These are phyloP conservation scores for Corythoichthys haematopterus DNA, from an alignment of 2,113 vertebrate species.

Conservation along the genomic window DNA sequence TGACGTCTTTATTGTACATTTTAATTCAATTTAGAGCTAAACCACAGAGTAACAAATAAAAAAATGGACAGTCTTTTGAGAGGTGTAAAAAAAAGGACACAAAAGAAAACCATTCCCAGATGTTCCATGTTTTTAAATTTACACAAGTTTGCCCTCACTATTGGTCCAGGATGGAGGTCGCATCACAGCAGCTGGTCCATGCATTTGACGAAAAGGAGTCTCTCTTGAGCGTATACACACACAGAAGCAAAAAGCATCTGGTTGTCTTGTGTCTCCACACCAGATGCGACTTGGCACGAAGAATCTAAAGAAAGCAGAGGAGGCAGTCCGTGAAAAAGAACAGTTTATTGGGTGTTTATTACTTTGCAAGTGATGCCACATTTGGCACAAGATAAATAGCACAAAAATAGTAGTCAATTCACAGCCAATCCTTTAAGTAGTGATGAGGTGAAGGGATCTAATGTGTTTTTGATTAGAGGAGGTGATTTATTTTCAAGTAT, in stretches of 20 bases:
- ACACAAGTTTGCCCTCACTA: constrained; percentile 55
- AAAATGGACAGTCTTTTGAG: constrained; percentile 54
- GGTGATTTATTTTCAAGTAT: too few relatives aligned
- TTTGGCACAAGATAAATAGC: constrained; percentile 15
- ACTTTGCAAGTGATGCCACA: constrained; percentile 34
- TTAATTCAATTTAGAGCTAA: constrained; percentile 40
- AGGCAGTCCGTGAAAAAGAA: constrained; percentile 60
- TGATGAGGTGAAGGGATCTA: too few relatives aligned
- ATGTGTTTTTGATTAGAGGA: too few relatives aligned
- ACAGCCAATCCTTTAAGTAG: too few relatives aligned
- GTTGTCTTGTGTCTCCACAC: constrained; percentile 60
- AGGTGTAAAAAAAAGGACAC: constrained; percentile 50
- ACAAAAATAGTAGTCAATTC: neutral
- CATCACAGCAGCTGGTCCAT: constrained; percentile 67
- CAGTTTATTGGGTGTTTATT: constrained; percentile 25
- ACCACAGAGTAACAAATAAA: constrained; percentile 49
- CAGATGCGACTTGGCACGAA: constrained; percentile 61
- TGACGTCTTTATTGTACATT: constrained; percentile 63
- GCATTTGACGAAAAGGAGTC: constrained; percentile 59
- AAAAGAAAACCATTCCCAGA: constrained; percentile 34
- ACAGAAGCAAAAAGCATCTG: constrained; percentile 58
- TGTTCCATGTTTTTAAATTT: constrained; percentile 33
- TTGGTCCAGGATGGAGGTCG: constrained; percentile 68
- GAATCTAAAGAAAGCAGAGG: constrained; percentile 73
- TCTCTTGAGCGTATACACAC: constrained; percentile 61